Conservation (phyloP, 1,140 invertebrate genomes). For the Drepana arcuata region DNA sequence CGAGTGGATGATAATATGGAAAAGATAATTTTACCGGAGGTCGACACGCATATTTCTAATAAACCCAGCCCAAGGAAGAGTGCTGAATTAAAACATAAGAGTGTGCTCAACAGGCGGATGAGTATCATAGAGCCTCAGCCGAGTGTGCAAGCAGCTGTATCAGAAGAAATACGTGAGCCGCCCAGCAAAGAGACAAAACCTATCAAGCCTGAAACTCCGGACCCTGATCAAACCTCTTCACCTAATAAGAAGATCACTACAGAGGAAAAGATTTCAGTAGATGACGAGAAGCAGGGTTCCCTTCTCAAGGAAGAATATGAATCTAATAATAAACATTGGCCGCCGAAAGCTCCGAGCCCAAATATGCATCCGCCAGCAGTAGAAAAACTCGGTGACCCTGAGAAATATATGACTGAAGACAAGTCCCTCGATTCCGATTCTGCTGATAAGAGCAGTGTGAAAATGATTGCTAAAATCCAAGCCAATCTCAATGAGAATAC, state of each 20-base stretch:
- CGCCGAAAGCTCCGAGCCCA: conserved; percentile 50
- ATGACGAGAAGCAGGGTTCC: too few species aligned
- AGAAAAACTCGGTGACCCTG: conserved; percentile 50
- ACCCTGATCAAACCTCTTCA: too few species aligned
- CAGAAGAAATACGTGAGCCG: conserved; percentile 20
- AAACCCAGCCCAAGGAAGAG: conserved; percentile 41
- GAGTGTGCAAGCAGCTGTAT: conserved; percentile 18
- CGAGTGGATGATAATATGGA: conserved; percentile 36
- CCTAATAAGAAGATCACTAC: too few species aligned
- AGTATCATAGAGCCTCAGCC: conserved; percentile 30
- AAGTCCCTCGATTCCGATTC: conserved; percentile 53
- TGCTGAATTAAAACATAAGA: conserved; percentile 34
- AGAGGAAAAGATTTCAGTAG: conserved; percentile 25
- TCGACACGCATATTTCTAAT: conserved; percentile 12
- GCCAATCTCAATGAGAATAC: conserved; percentile 63
- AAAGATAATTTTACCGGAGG: conserved; percentile 20
- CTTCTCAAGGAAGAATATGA: conserved; percentile 28
- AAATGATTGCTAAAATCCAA: conserved; percentile 66
- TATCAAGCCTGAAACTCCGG: too few species aligned
- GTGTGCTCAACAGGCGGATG: conserved; percentile 32
- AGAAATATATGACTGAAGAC: conserved; percentile 65
- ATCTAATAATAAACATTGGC: conserved; percentile 48
- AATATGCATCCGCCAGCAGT: conserved; percentile 41
- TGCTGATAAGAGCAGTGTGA: conserved; percentile 52
- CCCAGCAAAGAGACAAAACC: conserved; percentile 29